These are phyloP conservation scores for Sebastes taczanowskii DNA, from an alignment of 2,797 vertebrate genomes.

Conservation along the genomic window DNA sequence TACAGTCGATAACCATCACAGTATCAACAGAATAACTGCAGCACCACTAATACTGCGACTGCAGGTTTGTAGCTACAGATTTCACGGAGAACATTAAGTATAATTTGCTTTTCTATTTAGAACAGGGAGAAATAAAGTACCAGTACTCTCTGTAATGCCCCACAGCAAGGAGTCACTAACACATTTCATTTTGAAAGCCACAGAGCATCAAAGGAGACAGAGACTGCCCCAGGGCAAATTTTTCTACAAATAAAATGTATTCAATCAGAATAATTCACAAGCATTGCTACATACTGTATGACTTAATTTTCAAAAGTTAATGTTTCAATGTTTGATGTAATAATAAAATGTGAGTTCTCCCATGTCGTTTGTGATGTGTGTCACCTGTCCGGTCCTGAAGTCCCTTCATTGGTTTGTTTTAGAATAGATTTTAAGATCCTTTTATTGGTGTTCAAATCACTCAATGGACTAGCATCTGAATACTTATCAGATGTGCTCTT, in stretches of 20 bases:
- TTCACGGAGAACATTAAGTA: not conserved
- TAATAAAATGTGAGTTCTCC: not conserved
- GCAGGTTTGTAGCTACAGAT: not conserved
- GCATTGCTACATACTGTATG: not conserved
- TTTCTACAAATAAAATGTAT: not conserved
- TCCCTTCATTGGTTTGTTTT: no score
- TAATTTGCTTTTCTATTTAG: constrained; percentile 5
- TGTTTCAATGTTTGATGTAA: not conserved
- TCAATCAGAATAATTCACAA: not conserved
- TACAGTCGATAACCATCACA: not conserved
- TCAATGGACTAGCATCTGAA: no score
- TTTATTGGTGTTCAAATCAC: no score
- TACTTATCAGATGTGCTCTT: no score
- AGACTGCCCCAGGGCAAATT: not conserved
- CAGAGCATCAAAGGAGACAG: not conserved
- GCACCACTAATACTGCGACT: not conserved
- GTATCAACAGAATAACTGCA: not conserved
- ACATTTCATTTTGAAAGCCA: not conserved
- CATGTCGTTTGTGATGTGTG: not conserved
- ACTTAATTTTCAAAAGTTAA: not conserved
- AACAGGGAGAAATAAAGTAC: not conserved
- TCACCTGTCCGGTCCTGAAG: no score
- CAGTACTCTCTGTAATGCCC: not conserved
- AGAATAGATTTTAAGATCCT: no score
- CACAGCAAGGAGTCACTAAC: not conserved